phyloP scores from a whole-genome alignment of 2,113 vertebrate species.

The Empidonax alnorum region DNA sequence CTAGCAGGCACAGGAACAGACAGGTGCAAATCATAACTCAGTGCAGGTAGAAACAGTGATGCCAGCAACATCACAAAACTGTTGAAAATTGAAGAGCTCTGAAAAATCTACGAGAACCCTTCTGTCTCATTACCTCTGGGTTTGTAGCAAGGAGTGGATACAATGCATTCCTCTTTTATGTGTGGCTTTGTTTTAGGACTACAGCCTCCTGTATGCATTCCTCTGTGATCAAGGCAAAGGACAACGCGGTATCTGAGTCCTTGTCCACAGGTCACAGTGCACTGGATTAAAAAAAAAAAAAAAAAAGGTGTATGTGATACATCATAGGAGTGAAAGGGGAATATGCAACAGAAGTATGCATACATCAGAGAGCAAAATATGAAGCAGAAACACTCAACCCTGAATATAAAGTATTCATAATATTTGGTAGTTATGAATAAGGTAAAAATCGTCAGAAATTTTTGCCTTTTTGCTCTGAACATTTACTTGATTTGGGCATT shows the following conservation, averaged over 20 bases:
- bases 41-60: not conserved
- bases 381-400: not conserved
- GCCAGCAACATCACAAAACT: accelerated
- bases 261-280: conserved; percentile 95
- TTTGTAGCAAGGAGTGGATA: conserved; percentile 93
- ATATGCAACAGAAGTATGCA: not conserved
- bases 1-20: not conserved
- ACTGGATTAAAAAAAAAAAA: conserved; percentile 73
- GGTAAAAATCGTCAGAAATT: not conserved
- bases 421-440: not conserved
- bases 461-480: not conserved
- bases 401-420: not conserved
- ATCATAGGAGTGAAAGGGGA: not conserved
- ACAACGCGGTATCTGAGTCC: conserved; percentile 95
- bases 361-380: not conserved
- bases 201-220: conserved; percentile 93
- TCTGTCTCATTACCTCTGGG: conserved; percentile 81
- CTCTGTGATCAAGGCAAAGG: conserved; percentile 93
- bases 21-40: not conserved
- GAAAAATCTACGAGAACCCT: not conserved
- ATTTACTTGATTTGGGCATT: not conserved
- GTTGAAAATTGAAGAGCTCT: not conserved
- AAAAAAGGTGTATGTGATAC: not conserved
- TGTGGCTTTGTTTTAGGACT: conserved; percentile 93
- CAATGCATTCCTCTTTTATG: conserved; percentile 94